Base-by-base conservation (phyloP, 2,797 vertebrate species). In the Tachyglossus aculeatus region DNA sequence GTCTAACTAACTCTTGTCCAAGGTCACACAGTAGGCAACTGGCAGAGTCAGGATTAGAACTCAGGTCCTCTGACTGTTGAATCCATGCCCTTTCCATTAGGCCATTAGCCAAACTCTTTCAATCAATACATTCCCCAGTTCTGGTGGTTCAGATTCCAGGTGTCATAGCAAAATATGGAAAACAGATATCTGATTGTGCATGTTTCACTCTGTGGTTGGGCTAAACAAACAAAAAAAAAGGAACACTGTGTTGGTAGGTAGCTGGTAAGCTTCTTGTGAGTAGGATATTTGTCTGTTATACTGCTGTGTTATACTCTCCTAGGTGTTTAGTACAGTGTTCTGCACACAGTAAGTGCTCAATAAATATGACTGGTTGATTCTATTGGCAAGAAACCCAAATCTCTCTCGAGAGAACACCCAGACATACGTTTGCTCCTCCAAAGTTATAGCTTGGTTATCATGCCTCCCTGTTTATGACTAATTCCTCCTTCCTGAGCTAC, bases 401-500 rank as follows among this genome's bases (percentile, higher is more conserved):
- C 62, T 71, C 64, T 18, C 69, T 52, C 54, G 1, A 37, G 52
- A 59, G 74, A 60, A 40, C 57, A 65, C 60, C 53, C 45, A 47
- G 44, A 58, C 59, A 70, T 43, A 55, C 21, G 25, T 64, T 67
- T 38, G 48, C 69, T 69, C 60, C 41, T 53, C 74, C 60, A 38
- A 44, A 25, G 3, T 39, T 47, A 66, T 52, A 58, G 51, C 60
- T 82, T 64, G 63, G 70, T 65, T 76, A 63, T 61, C 59, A 61
- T 72, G 51, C 57, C 54, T 36, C 61, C 52, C 77, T 60, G 19
- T 7, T 44, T 78, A 53, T 69, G 48, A 34, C 50, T 61, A 44
- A 78, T 38, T 77, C 71, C 31, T 19, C 38, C 41, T 80, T 78
- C 58, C 50, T 71, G 71, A 63, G 82, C 60, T 60, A 53, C 37